Percentiles rank a stretch among this genome's conserved stretches.
Evolutionary conservation across 2,888 invertebrate species (phyloP).

Genomic region (Calliphora vomitoria): DNA sequence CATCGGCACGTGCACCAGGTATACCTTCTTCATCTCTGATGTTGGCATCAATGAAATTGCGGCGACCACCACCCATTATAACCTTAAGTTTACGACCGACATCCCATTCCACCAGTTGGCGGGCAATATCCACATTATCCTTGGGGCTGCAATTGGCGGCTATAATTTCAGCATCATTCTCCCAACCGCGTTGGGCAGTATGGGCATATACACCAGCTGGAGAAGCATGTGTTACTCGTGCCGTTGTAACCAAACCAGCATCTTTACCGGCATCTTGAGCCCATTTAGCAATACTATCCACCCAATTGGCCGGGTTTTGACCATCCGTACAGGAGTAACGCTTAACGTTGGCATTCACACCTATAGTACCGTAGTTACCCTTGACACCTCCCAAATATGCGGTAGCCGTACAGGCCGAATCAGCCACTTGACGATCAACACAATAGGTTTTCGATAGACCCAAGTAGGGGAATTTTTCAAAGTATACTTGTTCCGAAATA

Average conservation of each 20-base stretch:
- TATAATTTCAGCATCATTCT: slow-evolving; percentile 88
- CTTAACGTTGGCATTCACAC: slow-evolving; percentile 88
- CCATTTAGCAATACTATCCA: slow-evolving; percentile 89
- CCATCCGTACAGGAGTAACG: slow-evolving; percentile 88
- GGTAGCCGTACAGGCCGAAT: slow-evolving; percentile 93
- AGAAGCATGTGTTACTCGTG: slow-evolving; percentile 91
- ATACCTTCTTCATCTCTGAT: slow-evolving; percentile 86
- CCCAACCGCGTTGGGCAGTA: slow-evolving; percentile 89
- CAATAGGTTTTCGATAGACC: slow-evolving; percentile 89
- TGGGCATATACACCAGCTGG: slow-evolving; percentile 91
- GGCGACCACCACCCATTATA: slow-evolving; percentile 83
- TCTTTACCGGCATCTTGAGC: slow-evolving; percentile 89
- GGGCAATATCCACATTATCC: slow-evolving; percentile 89
- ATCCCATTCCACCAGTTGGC: slow-evolving; percentile 88
- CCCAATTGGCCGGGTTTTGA: slow-evolving; percentile 86
- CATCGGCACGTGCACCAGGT: slow-evolving; percentile 87
- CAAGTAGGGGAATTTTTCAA: slow-evolving; percentile 88
- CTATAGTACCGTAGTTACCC: slow-evolving; percentile 90
- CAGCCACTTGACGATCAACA: slow-evolving; percentile 91
- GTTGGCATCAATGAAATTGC: slow-evolving; percentile 79
- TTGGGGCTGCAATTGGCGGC: slow-evolving; percentile 83
- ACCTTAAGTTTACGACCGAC: slow-evolving; percentile 91
- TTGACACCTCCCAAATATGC: slow-evolving; percentile 92
- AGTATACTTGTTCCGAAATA: slow-evolving; percentile 87
- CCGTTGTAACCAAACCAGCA: slow-evolving; percentile 90